These are phyloP conservation scores for Folsomia manolachei DNA, from an alignment of 2,888 invertebrate species.

Conservation along the genomic window DNA sequence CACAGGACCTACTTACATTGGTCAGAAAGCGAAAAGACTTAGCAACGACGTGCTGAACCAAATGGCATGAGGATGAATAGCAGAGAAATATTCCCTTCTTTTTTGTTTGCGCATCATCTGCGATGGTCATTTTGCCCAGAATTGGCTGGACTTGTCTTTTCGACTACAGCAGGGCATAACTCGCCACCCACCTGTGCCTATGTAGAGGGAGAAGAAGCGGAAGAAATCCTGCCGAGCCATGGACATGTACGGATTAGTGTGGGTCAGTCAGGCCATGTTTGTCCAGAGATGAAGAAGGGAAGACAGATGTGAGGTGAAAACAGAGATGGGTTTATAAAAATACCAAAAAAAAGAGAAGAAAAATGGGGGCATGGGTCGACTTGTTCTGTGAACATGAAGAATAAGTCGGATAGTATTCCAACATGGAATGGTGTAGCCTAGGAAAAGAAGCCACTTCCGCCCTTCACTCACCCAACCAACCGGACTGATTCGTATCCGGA, in stretches of 20 bases:
- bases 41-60: too few relatives aligned
- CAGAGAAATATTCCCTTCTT: background rate
- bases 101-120: background rate
- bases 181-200: background rate
- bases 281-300: background rate
- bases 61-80: background rate
- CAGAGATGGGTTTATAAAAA: background rate
- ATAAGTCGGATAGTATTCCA: background rate
- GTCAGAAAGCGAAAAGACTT: too few relatives aligned
- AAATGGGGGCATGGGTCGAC: background rate
- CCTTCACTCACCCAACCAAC: conserved; percentile 4
- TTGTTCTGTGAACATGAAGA: background rate
- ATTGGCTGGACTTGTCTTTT: background rate
- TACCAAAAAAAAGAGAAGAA: background rate
- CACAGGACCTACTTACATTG: background rate
- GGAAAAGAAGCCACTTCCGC: conserved; percentile 1
- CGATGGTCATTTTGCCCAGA: background rate
- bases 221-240: too few relatives aligned
- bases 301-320: background rate
- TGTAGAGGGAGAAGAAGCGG: background rate
- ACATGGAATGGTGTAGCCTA: background rate
- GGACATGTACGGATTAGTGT: too few relatives aligned
- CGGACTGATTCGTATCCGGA: conserved; percentile 9
- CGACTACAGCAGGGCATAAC: background rate
- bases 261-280: background rate